Evolutionary conservation across 2,888 invertebrate species (phyloP).

Genomic region (Scaptomyza tumidula): DNA sequence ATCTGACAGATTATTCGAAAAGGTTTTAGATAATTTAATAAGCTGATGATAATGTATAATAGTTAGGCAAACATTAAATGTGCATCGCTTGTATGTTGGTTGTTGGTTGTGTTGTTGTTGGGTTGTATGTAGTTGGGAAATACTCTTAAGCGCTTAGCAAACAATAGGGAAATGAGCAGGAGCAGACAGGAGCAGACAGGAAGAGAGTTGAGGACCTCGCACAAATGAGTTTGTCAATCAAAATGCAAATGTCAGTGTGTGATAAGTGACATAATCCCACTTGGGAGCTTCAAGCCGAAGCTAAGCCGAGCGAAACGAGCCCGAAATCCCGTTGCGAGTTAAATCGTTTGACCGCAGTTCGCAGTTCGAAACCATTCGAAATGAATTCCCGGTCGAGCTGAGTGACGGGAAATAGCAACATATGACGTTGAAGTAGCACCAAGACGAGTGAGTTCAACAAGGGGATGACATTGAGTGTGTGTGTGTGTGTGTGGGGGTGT

Average conservation of each 20-base stretch:
- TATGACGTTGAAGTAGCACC: slow-evolving; percentile 55
- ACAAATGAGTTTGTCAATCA: slow-evolving; percentile 81
- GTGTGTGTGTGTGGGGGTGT: slow-evolving; percentile 56
- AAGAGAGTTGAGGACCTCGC: slow-evolving; percentile 36
- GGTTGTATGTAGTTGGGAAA: slow-evolving; percentile 64
- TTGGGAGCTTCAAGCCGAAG: slow-evolving; percentile 73
- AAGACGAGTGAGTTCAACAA: slow-evolving; percentile 20
- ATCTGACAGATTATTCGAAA: slow-evolving; percentile 1
- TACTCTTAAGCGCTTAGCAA: slow-evolving; percentile 65
- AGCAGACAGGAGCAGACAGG: background rate
- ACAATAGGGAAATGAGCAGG: slow-evolving; percentile 41
- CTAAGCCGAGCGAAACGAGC: slow-evolving; percentile 70
- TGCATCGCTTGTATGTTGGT: slow-evolving; percentile 16
- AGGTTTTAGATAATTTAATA: slow-evolving; percentile 22
- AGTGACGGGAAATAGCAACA: slow-evolving; percentile 64
- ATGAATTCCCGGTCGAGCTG: slow-evolving; percentile 50
- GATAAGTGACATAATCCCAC: slow-evolving; percentile 83
- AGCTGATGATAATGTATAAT: slow-evolving; percentile 8
- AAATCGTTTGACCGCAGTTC: slow-evolving; percentile 77
- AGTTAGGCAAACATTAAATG: slow-evolving; percentile 40
- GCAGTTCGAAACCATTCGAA: slow-evolving; percentile 59
- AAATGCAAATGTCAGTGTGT: slow-evolving; percentile 83
- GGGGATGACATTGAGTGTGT: slow-evolving; percentile 16
- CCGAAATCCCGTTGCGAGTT: slow-evolving; percentile 80
- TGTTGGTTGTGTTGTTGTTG: background rate